A percentile compares a stretch with the other conserved stretches of the same genome.
phyloP scores from a whole-genome alignment of 2,113 vertebrate genomes.

The Coracopsis vasa region DNA sequence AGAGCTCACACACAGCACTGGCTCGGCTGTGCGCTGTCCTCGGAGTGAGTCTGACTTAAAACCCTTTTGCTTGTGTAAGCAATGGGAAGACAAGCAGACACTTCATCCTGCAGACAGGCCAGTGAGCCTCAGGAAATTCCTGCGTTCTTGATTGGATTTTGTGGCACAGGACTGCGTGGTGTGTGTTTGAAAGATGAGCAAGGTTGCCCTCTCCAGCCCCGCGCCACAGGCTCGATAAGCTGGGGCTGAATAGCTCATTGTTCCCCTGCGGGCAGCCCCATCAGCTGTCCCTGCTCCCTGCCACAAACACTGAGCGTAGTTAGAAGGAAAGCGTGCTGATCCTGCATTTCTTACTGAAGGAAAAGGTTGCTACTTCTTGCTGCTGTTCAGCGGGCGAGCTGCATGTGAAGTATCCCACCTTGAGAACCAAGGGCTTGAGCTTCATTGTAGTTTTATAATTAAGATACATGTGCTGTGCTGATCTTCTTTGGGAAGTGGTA shows the following conservation, averaged over 20 bases:
- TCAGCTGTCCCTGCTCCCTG: slow-evolving; percentile 41
- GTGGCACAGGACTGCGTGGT: background rate
- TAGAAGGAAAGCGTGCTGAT: background rate
- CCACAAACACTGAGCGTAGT: slow-evolving; percentile 14
- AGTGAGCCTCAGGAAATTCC: slow-evolving; percentile 66
- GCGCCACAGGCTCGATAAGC: background rate
- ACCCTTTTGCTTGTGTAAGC: slow-evolving; percentile 9
- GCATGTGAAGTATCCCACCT: background rate
- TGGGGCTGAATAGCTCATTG: slow-evolving; percentile 56
- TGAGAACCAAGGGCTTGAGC: background rate
- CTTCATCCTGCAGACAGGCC: background rate
- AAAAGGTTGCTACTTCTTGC: background rate
- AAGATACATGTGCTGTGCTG: accelerated
- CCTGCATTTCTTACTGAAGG: background rate
- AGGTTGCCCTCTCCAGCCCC: slow-evolving; percentile 31
- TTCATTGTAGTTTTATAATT: accelerated
- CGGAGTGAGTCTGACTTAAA: background rate
- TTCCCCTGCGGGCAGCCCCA: background rate
- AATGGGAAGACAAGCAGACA: slow-evolving; percentile 34
- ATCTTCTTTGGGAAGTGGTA: background rate
- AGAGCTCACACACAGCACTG: background rate
- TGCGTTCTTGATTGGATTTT: slow-evolving; percentile 39
- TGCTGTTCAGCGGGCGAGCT: background rate
- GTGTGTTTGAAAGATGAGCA: slow-evolving; percentile 46
- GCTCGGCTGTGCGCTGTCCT: background rate